These are phyloP conservation scores for Grammomys dolichurus DNA, from an alignment of 2,113 vertebrate genomes.

Conservation along the genomic window DNA sequence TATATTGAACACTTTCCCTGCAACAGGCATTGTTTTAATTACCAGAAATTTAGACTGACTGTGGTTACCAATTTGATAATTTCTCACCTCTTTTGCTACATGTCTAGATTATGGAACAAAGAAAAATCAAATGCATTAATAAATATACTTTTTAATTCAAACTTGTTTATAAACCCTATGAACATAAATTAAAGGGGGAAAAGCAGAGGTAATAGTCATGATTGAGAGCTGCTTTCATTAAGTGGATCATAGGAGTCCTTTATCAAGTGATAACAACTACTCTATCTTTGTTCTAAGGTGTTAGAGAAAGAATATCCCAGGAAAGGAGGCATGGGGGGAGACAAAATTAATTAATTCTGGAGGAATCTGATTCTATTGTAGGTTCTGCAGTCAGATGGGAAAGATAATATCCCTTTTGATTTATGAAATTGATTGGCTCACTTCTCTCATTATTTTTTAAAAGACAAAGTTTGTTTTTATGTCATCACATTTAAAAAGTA, in stretches of 20 bases:
- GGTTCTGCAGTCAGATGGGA: not conserved
- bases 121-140: not conserved
- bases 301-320: not conserved
- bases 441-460: conserved; percentile 16
- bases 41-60: not conserved
- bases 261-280: not conserved
- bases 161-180: not conserved
- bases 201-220: not conserved
- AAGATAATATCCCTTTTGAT: not conserved
- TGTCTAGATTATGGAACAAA: not conserved
- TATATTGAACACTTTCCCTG: not conserved
- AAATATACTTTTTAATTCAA: not conserved
- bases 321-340: no score
- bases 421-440: not conserved
- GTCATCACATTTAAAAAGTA: conserved; percentile 15
- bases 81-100: not conserved
- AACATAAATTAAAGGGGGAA: not conserved
- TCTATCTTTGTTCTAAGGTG: not conserved
- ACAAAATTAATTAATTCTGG: not conserved
- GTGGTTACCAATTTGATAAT: no score
- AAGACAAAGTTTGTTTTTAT: not conserved
- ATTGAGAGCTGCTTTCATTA: not conserved
- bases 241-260: not conserved
- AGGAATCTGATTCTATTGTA: not conserved
- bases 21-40: not conserved